Evolutionary conservation across 2,797 vertebrate genomes (phyloP).

Genomic region (Galago senegalensis): DNA sequence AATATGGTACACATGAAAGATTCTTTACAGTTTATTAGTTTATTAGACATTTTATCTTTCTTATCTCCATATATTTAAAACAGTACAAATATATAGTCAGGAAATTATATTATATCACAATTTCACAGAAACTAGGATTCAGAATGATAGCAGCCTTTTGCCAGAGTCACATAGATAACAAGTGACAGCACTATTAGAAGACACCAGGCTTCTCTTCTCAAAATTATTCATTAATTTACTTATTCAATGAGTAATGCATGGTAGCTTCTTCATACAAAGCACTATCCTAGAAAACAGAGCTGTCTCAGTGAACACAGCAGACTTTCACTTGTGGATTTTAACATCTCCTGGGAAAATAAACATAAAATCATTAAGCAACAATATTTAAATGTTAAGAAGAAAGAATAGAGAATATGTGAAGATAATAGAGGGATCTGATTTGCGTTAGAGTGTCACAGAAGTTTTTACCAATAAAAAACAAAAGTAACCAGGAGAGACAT

Average conservation of each 20-base stretch:
- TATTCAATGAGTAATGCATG: background rate
- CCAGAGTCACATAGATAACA: background rate
- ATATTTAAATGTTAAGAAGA: background rate
- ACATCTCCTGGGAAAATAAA: background rate
- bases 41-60: constrained; percentile 1
- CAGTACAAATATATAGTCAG: background rate
- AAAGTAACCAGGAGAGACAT: background rate
- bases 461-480: background rate
- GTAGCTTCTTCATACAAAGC: background rate
- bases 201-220: background rate
- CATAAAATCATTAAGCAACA: constrained; percentile 7
- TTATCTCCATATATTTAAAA: background rate
- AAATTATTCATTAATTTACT: background rate
- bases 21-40: background rate
- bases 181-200: background rate
- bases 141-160: background rate
- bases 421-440: background rate
- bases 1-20: background rate
- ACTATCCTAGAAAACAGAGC: background rate
- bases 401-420: background rate
- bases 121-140: constrained; percentile 15
- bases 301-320: background rate
- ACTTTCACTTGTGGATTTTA: background rate
- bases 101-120: constrained; percentile 3
- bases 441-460: background rate